Evolutionary conservation across 2,888 invertebrate genomes (phyloP).

Genomic region (Idaea dimidiata): DNA sequence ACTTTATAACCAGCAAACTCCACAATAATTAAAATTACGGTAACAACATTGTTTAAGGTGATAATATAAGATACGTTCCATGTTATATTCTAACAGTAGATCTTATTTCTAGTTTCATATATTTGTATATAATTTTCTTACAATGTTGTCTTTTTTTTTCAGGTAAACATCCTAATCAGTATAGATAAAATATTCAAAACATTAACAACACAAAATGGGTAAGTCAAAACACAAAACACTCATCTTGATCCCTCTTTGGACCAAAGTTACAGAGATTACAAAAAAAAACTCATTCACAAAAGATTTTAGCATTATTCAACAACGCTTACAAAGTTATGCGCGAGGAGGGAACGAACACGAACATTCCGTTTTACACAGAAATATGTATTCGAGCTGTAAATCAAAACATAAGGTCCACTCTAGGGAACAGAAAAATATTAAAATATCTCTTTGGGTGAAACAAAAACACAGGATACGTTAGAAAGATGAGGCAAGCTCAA

Average conservation of each 20-base stretch:
- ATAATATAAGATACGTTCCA: too few relatives aligned
- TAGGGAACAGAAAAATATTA: conserved; percentile 63
- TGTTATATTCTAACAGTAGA: too few relatives aligned
- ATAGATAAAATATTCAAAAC: conserved; percentile 12
- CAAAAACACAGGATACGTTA: conserved; percentile 62
- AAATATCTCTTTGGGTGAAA: conserved; percentile 59
- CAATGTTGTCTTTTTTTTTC: conserved; percentile 45
- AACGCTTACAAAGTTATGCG: conserved; percentile 59
- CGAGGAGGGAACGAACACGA: conserved; percentile 49
- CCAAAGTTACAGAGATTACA: conserved; percentile 34
- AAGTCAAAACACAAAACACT: conserved; percentile 43
- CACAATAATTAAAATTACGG: too few relatives aligned
- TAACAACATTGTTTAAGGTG: too few relatives aligned
- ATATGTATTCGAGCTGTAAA: conserved; percentile 62
- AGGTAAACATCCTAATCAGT: conserved; percentile 42
- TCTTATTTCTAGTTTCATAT: conserved; percentile 1
- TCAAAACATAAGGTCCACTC: conserved; percentile 66
- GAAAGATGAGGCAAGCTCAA: conserved; percentile 73
- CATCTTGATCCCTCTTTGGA: conserved; percentile 27
- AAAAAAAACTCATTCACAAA: conserved; percentile 54
- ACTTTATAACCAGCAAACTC: too few relatives aligned
- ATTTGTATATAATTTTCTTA: not conserved
- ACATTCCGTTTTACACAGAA: conserved; percentile 54
- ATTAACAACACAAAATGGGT: conserved; percentile 26
- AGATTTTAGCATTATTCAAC: conserved; percentile 55